Percentiles rank a stretch among this genome's conserved stretches.
Evolutionary conservation across 2,113 vertebrate species (phyloP).

Genomic region (Halichoerus grypus): DNA sequence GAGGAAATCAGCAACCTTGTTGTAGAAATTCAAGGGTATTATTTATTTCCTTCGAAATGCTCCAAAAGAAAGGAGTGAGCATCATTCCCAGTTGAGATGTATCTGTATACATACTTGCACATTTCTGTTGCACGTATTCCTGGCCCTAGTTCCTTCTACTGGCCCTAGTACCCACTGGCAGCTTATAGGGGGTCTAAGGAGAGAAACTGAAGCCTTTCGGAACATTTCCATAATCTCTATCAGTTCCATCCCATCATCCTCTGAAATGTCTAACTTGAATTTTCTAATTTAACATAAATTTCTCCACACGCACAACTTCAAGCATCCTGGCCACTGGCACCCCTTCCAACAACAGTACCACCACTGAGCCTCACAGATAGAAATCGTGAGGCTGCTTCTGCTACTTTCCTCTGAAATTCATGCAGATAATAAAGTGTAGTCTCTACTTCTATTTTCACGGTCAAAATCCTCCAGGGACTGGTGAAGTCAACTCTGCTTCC

Average conservation of each 20-base stretch:
- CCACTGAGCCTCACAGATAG: not conserved
- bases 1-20: not conserved
- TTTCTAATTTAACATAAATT: constrained; percentile 34
- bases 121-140: not conserved
- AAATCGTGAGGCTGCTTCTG: not conserved
- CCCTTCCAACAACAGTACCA: not conserved
- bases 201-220: not conserved
- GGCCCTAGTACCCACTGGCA: too few species aligned
- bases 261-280: not conserved
- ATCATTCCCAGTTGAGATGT: not conserved
- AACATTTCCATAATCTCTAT: not conserved
- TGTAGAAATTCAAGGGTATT: not conserved
- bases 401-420: constrained; percentile 3
- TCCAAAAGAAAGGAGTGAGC: not conserved
- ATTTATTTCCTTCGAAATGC: not conserved
- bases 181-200: not conserved
- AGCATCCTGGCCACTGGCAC: not conserved
- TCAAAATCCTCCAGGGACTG: not conserved
- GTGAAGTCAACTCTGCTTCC: not conserved
- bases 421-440: not conserved
- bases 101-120: not conserved
- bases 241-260: not conserved
- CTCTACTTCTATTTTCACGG: constrained; percentile 46
- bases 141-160: not conserved
- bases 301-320: not conserved